phyloP scores from a whole-genome alignment of 2,797 vertebrate species.

The Ispidina lecontei region DNA sequence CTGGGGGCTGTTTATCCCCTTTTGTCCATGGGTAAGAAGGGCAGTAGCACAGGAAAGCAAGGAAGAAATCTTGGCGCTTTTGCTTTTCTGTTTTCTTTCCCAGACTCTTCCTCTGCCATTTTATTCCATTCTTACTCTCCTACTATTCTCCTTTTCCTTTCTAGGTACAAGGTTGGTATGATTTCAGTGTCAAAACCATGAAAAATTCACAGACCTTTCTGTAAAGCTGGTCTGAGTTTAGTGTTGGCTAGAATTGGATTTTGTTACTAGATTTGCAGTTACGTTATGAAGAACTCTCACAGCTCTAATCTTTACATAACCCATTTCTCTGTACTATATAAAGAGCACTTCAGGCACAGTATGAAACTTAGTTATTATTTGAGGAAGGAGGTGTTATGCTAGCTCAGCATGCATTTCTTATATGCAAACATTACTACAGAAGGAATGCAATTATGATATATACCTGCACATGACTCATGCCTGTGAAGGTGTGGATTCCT shows the following conservation, averaged over 20 bases:
- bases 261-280: slow-evolving; percentile 34
- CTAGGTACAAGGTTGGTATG: background rate
- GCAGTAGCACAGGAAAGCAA: background rate
- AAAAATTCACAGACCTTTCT: background rate
- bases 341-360: slow-evolving; percentile 71
- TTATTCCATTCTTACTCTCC: background rate
- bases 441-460: slow-evolving; percentile 59
- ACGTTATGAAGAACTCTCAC: slow-evolving; percentile 28
- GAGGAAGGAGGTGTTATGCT: slow-evolving; percentile 58
- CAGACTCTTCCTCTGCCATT: background rate
- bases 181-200: background rate
- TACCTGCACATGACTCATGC: slow-evolving; percentile 43
- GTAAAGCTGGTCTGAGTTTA: background rate
- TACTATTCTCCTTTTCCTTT: background rate
- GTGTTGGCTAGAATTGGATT: background rate
- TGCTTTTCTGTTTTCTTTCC: background rate
- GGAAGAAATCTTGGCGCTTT: background rate
- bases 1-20: background rate
- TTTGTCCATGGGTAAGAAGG: background rate
- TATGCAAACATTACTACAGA: slow-evolving; percentile 67
- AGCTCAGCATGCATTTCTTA: slow-evolving; percentile 69
- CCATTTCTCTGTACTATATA: slow-evolving; percentile 67
- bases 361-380: slow-evolving; percentile 69
- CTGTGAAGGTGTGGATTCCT: slow-evolving; percentile 20
- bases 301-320: slow-evolving; percentile 69